Evolutionary conservation across 1,140 invertebrate species (phyloP), one percentile per base, ranked within the genome.

Genomic region (Tigriopus japonicus): DNA sequence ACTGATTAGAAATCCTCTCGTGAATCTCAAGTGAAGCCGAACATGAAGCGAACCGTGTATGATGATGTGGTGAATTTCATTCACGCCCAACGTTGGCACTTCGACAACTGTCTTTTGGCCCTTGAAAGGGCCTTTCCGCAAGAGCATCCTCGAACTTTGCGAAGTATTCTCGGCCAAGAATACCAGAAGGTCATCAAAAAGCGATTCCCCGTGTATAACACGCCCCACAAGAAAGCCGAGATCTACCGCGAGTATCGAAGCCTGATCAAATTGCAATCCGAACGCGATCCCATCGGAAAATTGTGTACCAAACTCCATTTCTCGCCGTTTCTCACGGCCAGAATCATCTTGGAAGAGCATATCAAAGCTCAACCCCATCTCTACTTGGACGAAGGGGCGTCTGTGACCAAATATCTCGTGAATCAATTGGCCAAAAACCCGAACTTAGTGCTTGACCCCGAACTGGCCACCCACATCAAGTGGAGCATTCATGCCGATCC

Each of bases 391-490:
- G 42, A 42, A 7, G 52, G 40, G 15, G 24, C 59, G 21, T 14
- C 54, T 62, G 65, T 65, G 17, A 62, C 67, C 3, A 72, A 69
- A 59, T 60, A 61, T 19, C 63, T 66, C 58, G 66, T 85, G 5
- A 80, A 77, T 59, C 75, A 77, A 65, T 71, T 80, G 62, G 71
- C 87, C 63, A 81, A 80, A 67, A 81, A 87, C 66, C 80, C 83
- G 17, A 77, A 78, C 15, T 66, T 81, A 15, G 86, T 89, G 64
- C 71, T 79, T 62, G 78, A 88, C 69, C 75, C 75, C 59, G 71
- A 80, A 66, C 73, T 89, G 19, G 80, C 85, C 1, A 80, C 80
- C 69, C 84, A 89, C 77, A 75, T 85, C 10, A 82, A 81, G 71
- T 71, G 85, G 74, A 84, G 86, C 78, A 75, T 71, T 68, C 69